Percentiles rank a stretch among this genome's conserved stretches.
phyloP scores from a whole-genome alignment of 2,888 invertebrate species.

The Lordiphosa andalusiaca region DNA sequence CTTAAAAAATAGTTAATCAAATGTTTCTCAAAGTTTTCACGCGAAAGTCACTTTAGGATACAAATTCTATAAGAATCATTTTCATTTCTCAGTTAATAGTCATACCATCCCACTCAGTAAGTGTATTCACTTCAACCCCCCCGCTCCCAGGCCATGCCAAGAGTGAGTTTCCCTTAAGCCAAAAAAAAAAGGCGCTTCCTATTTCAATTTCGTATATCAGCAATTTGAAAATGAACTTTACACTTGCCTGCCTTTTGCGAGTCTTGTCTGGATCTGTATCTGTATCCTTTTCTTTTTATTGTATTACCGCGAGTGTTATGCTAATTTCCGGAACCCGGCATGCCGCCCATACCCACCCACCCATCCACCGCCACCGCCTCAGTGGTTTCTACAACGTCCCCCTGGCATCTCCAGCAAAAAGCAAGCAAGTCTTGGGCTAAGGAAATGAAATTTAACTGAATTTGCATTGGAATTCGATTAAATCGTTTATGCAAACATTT shows the following conservation, averaged over 20 bases:
- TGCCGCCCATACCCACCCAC: constrained; percentile 11
- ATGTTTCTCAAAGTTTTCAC: no score
- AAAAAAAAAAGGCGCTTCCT: constrained; percentile 51
- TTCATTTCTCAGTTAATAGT: no score
- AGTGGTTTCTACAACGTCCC: constrained; percentile 10
- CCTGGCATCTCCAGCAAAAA: constrained; percentile 4
- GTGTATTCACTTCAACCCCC: no score
- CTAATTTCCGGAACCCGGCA: constrained; percentile 73
- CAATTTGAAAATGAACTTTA: constrained; percentile 64
- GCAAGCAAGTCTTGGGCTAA: constrained; percentile 33
- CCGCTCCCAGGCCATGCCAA: background rate
- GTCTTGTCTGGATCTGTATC: constrained; percentile 27
- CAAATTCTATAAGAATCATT: no score
- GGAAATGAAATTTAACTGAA: constrained; percentile 79
- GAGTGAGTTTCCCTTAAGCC: constrained; percentile 29
- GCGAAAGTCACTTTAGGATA: no score
- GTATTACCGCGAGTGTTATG: constrained; percentile 77
- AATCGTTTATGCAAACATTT: constrained; percentile 79
- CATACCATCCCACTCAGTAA: no score
- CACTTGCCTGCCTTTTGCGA: constrained; percentile 32
- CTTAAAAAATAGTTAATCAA: no score
- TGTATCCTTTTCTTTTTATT: constrained; percentile 71
- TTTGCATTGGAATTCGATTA: constrained; percentile 80
- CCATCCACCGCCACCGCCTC: background rate
- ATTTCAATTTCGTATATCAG: constrained; percentile 66